phyloP scores from a whole-genome alignment of 2,797 vertebrate genomes.

The Phalloptychus januarius region DNA sequence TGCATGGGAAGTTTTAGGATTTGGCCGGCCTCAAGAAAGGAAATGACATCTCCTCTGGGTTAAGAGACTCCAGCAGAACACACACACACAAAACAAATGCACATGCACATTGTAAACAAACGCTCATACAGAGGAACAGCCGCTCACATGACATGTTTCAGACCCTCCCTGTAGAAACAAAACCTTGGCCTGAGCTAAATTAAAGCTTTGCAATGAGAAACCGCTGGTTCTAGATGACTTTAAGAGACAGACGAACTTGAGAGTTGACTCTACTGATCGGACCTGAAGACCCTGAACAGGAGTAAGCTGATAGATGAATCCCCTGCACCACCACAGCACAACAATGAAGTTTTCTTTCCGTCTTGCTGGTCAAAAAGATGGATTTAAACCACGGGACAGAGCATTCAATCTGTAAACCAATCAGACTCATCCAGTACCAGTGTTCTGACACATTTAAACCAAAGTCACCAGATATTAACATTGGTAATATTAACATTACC shows the following conservation, averaged over 20 bases:
- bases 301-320: background rate
- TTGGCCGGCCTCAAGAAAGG: constrained; percentile 27
- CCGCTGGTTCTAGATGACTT: background rate
- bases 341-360: no score
- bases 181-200: constrained; percentile 2
- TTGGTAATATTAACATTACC: no score
- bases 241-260: background rate
- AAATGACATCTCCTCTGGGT: constrained; percentile 54
- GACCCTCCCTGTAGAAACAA: background rate
- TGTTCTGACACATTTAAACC: background rate
- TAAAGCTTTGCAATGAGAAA: background rate
- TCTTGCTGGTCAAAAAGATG: background rate
- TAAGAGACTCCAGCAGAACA: constrained; percentile 24
- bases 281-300: background rate
- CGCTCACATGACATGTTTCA: background rate
- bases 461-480: background rate
- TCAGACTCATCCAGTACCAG: background rate
- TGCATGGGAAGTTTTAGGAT: constrained; percentile 43
- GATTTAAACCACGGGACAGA: background rate
- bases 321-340: no score
- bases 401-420: background rate
- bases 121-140: background rate
- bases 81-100: constrained; percentile 7
- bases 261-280: background rate
- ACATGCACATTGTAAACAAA: background rate